These are phyloP conservation scores for Acanthis flammea DNA, from an alignment of 2,797 vertebrate genomes.

Conservation along the genomic window DNA sequence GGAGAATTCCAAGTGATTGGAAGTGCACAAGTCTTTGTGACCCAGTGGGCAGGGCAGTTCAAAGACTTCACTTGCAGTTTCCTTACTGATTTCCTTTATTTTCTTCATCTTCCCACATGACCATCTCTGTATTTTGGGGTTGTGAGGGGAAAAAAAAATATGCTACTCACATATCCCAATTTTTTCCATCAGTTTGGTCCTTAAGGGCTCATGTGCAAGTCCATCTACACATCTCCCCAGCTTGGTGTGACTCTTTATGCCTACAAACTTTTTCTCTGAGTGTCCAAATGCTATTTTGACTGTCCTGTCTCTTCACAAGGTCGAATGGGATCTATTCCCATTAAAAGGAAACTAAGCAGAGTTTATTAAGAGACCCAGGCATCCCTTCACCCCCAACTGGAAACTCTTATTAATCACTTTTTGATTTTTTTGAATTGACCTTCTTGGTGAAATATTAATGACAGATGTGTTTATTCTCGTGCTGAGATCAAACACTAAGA, in stretches of 20 bases:
- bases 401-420: background rate
- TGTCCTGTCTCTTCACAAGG: background rate
- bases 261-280: background rate
- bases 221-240: background rate
- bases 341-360: background rate
- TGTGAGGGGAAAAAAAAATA: background rate
- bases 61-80: background rate
- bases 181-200: background rate
- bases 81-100: background rate
- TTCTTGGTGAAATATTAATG: conserved; percentile 21
- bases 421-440: background rate
- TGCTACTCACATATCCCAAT: background rate
- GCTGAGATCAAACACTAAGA: background rate
- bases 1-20: background rate
- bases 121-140: background rate
- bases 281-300: background rate
- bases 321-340: background rate
- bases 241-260: background rate
- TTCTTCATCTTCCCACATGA: background rate
- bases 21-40: background rate
- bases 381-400: background rate
- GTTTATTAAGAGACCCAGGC: background rate
- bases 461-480: background rate
- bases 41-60: background rate
- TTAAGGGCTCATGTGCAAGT: background rate